Percentiles rank a stretch among this genome's conserved stretches.
Conservation (phyloP, 1,140 invertebrate genomes). For the Holcopasites calliopsidis region DNA sequence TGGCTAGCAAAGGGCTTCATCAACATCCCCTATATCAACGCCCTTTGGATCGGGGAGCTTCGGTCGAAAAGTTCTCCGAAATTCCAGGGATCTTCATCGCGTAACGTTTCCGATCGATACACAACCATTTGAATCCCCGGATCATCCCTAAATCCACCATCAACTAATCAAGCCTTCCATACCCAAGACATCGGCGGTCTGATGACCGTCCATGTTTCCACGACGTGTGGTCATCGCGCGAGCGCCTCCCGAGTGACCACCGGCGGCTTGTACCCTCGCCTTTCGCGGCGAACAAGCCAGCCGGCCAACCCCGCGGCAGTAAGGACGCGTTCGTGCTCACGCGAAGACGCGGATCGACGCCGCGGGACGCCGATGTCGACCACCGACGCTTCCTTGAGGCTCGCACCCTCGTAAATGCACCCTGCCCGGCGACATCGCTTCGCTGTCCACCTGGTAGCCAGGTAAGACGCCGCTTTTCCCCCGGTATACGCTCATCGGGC, state of each 20-base stretch:
- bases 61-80: too few species aligned
- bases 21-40: too few species aligned
- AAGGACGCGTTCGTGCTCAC: slow-evolving; percentile 77
- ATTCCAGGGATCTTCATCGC: too few species aligned
- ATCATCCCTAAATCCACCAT: too few species aligned
- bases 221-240: slow-evolving; percentile 68
- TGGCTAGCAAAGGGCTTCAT: too few species aligned
- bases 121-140: too few species aligned
- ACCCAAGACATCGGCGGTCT: too few species aligned
- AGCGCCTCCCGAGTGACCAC: slow-evolving; percentile 56
- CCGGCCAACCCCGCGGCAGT: slow-evolving; percentile 71
- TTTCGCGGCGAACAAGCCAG: slow-evolving; percentile 55
- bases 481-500: too few species aligned
- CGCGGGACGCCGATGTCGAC: slow-evolving; percentile 47
- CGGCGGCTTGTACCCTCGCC: slow-evolving; percentile 28
- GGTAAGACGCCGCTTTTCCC: slow-evolving; percentile 39
- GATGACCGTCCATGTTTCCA: slow-evolving; percentile 1
- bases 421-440: slow-evolving; percentile 35
- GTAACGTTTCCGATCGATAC: too few species aligned
- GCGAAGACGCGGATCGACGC: slow-evolving; percentile 67
- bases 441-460: slow-evolving; percentile 52
- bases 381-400: slow-evolving; percentile 35
- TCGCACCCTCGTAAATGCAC: slow-evolving; percentile 51
- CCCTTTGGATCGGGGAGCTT: too few species aligned
- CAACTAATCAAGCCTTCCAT: too few species aligned